phyloP scores from a whole-genome alignment of 2,797 vertebrate species.

The Menidia menidia region DNA sequence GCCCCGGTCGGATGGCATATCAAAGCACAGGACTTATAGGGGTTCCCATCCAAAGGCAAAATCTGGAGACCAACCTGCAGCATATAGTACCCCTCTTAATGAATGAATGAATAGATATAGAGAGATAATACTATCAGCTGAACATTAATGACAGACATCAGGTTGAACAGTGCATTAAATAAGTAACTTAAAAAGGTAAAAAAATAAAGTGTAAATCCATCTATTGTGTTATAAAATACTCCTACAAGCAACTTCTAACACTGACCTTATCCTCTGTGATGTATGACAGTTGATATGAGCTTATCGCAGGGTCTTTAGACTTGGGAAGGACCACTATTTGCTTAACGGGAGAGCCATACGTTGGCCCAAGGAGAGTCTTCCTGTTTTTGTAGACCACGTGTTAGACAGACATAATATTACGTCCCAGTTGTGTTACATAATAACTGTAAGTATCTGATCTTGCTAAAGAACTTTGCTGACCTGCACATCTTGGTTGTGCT shows the following conservation, averaged over 20 bases:
- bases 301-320: slow-evolving; percentile 43
- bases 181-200: neutral
- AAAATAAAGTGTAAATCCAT: neutral
- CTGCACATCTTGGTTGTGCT: slow-evolving; percentile 93
- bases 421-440: neutral
- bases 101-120: neutral
- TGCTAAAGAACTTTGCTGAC: slow-evolving; percentile 67
- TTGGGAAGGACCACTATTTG: slow-evolving; percentile 85
- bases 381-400: slow-evolving; percentile 72
- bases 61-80: slow-evolving; percentile 93
- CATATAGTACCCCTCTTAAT: slow-evolving; percentile 11
- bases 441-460: slow-evolving; percentile 11
- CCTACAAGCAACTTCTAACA: slow-evolving; percentile 5
- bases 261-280: slow-evolving; percentile 91
- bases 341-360: slow-evolving; percentile 87
- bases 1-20: slow-evolving; percentile 88
- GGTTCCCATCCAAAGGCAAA: slow-evolving; percentile 93
- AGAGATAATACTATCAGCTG: neutral
- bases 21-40: slow-evolving; percentile 88
- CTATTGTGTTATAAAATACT: neutral
- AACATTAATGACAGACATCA: neutral
- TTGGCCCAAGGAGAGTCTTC: slow-evolving; percentile 89
- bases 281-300: slow-evolving; percentile 85
- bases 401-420: neutral
- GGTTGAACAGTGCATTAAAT: too few relatives aligned